These are phyloP conservation scores for Gallinago paraguaiae DNA, from an alignment of 2,113 vertebrate genomes.

Conservation along the genomic window DNA sequence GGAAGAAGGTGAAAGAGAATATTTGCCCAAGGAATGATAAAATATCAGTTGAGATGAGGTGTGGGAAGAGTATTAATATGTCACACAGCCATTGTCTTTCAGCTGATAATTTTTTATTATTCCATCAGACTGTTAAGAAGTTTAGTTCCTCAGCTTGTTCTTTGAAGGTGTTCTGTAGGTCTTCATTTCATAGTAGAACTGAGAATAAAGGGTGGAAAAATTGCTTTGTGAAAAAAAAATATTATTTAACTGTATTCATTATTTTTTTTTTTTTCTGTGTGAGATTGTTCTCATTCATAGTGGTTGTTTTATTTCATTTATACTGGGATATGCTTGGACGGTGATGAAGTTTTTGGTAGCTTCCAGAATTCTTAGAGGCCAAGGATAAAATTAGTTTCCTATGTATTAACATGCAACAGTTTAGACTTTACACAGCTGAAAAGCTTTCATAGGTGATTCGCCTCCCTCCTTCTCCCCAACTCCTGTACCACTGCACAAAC, in stretches of 20 bases:
- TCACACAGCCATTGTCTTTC: background rate
- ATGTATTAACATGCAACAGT: background rate
- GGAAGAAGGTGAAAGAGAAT: background rate
- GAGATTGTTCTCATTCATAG: background rate
- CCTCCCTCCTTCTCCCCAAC: background rate
- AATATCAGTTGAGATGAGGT: background rate
- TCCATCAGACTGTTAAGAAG: background rate
- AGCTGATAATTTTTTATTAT: background rate
- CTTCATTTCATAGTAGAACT: background rate
- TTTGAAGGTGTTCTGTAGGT: background rate
- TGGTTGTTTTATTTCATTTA: background rate
- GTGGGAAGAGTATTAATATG: background rate
- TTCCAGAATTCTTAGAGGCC: background rate
- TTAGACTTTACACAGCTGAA: background rate
- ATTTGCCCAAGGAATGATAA: background rate
- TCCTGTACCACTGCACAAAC: background rate
- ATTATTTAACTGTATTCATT: background rate
- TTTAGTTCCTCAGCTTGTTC: background rate
- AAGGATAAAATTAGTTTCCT: background rate
- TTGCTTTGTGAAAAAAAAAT: background rate
- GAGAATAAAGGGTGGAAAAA: background rate
- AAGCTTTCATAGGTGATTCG: background rate
- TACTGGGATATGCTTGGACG: background rate
- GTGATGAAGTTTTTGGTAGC: background rate
- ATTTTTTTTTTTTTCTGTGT: background rate